Conservation (phyloP, 2,888 invertebrate genomes). For the Ephialtes manifestator region DNA sequence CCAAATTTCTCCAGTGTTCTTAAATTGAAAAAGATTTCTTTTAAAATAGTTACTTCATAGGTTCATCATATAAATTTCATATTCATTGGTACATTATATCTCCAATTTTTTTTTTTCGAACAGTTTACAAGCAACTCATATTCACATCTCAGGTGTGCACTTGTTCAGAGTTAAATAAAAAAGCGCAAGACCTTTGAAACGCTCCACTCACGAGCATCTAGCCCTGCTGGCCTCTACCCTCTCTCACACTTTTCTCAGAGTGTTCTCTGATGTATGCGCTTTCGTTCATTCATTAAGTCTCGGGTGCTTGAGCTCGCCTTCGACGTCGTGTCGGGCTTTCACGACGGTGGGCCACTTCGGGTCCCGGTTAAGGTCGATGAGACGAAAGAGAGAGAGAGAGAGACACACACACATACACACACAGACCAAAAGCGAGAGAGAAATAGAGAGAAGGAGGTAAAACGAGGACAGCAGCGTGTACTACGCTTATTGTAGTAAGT, state of each 20-base stretch:
- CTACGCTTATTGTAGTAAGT: conserved; percentile 63
- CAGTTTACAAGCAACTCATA: too few species aligned
- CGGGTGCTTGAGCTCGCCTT: conserved; percentile 36
- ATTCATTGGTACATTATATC: too few species aligned
- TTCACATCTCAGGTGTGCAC: conserved; percentile 18
- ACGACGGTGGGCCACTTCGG: conserved; percentile 37
- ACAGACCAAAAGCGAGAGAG: not conserved
- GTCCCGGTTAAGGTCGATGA: conserved; percentile 40
- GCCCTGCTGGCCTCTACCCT: not conserved
- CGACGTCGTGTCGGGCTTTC: conserved; percentile 24
- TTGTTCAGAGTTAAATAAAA: conserved; percentile 15
- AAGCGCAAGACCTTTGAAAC: conserved; percentile 33
- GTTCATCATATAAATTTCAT: too few species aligned
- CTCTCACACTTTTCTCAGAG: conserved; percentile 28
- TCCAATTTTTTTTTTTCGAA: too few species aligned
- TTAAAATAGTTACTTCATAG: too few species aligned
- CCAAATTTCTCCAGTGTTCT: too few species aligned
- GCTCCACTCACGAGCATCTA: not conserved
- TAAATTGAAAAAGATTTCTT: too few species aligned
- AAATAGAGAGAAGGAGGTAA: conserved; percentile 3
- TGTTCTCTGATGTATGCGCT: conserved; percentile 41
- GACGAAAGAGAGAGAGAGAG: conserved; percentile 16
- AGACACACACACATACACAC: not conserved
- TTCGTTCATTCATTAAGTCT: conserved; percentile 75
- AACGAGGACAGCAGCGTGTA: conserved; percentile 41